Evolutionary conservation across 2,797 vertebrate species (phyloP).

Genomic region (Astyanax mexicanus): DNA sequence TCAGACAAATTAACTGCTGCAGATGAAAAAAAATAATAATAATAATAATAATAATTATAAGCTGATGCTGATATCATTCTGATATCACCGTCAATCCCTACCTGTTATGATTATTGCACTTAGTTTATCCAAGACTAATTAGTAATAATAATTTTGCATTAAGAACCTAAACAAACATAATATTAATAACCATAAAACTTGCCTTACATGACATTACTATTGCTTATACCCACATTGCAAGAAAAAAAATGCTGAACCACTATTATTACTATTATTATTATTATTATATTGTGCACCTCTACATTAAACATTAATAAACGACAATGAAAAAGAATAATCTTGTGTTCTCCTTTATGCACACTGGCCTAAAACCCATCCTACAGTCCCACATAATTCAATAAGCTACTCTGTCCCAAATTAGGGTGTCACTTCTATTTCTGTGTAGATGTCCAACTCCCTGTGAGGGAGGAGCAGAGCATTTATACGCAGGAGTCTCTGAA

Average conservation of each 20-base stretch:
- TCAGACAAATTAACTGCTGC: too few relatives aligned
- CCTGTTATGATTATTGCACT: too few relatives aligned
- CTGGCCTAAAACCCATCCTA: slow-evolving; percentile 2
- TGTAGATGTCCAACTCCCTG: slow-evolving; percentile 47
- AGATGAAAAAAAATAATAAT: too few relatives aligned
- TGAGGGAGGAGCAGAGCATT: slow-evolving; percentile 54
- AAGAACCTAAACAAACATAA: too few relatives aligned
- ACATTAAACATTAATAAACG: background rate
- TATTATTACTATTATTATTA: too few relatives aligned
- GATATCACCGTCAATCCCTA: too few relatives aligned
- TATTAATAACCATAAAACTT: too few relatives aligned
- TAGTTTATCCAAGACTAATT: too few relatives aligned
- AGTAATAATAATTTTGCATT: too few relatives aligned
- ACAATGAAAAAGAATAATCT: background rate
- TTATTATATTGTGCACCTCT: background rate
- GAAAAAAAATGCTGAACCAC: background rate
- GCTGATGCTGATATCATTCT: too few relatives aligned
- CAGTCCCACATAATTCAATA: slow-evolving; percentile 44
- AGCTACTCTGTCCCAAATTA: slow-evolving; percentile 46
- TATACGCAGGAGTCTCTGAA: slow-evolving; percentile 53
- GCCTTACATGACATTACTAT: too few relatives aligned
- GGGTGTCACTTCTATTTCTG: slow-evolving; percentile 61
- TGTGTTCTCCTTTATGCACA: background rate
- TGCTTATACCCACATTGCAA: background rate
- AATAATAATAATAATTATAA: too few relatives aligned